Conservation (phyloP, 2,797 vertebrate species). For the Xerus rutilus region DNA sequence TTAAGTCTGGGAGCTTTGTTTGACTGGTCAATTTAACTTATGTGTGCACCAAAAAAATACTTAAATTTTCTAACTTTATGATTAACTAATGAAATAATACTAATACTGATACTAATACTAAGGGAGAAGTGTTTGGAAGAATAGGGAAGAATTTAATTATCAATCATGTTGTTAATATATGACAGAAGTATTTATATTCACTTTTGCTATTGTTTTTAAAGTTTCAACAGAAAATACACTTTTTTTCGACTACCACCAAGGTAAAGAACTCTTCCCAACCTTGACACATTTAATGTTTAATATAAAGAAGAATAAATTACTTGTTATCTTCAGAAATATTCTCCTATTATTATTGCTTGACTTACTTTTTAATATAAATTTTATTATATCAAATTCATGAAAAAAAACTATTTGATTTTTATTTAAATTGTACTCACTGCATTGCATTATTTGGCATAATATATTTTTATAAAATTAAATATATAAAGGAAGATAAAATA, state of each 20-base stretch:
- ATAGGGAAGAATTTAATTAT: neutral
- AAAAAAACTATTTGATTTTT: neutral
- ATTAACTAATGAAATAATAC: neutral
- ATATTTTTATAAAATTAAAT: neutral
- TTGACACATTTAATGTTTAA: neutral
- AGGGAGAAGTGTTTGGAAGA: neutral
- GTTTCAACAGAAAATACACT: neutral
- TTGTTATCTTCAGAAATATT: neutral
- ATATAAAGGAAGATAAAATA: neutral
- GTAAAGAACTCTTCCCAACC: neutral
- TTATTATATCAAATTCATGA: neutral
- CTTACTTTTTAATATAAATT: neutral
- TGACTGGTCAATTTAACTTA: neutral
- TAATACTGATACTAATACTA: neutral
- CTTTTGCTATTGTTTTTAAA: neutral
- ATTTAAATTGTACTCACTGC: neutral
- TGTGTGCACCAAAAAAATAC: neutral
- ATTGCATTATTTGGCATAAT: neutral
- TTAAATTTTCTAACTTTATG: neutral
- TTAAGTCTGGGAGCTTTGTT: neutral
- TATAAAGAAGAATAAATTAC: neutral
- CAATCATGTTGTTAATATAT: neutral
- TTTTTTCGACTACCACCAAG: too few relatives aligned
- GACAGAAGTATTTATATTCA: neutral
- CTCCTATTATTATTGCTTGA: neutral